Evolutionary conservation across 2,113 vertebrate genomes (phyloP).

Genomic region (Galemys pyrenaicus): DNA sequence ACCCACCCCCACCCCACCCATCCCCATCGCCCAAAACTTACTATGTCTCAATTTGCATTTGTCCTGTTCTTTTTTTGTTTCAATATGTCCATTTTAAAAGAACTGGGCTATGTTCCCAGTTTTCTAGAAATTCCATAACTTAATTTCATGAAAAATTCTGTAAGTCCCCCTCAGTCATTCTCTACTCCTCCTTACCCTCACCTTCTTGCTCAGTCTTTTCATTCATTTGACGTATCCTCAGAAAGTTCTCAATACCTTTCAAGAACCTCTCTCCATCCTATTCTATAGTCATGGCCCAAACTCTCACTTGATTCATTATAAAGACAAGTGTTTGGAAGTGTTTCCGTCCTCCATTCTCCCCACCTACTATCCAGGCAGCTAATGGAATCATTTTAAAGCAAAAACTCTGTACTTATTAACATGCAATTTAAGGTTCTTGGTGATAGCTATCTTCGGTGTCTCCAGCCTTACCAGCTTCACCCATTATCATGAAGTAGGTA

Average conservation of each 20-base stretch:
- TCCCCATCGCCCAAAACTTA: background rate
- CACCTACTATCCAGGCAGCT: background rate
- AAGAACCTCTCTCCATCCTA: background rate
- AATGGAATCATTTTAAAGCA: background rate
- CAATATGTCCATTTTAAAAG: background rate
- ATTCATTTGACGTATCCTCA: background rate
- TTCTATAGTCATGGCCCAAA: background rate
- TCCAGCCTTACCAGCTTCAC: background rate
- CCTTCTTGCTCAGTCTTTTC: background rate
- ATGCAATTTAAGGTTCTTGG: background rate
- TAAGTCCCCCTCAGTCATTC: background rate
- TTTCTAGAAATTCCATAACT: background rate
- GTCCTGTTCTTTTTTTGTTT: background rate
- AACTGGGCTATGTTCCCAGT: background rate
- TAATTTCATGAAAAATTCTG: background rate
- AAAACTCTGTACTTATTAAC: background rate
- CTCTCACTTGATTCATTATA: background rate
- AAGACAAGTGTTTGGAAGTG: background rate
- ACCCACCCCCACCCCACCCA: too few species aligned
- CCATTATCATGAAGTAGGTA: background rate
- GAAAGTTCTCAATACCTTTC: background rate
- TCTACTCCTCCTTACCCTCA: background rate
- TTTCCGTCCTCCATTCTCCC: background rate
- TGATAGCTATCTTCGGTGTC: background rate
- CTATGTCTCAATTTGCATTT: background rate